Percentiles rank a stretch among this genome's conserved stretches.
Conservation (phyloP, 2,113 vertebrate genomes). For the Nothoprocta perdicaria region DNA sequence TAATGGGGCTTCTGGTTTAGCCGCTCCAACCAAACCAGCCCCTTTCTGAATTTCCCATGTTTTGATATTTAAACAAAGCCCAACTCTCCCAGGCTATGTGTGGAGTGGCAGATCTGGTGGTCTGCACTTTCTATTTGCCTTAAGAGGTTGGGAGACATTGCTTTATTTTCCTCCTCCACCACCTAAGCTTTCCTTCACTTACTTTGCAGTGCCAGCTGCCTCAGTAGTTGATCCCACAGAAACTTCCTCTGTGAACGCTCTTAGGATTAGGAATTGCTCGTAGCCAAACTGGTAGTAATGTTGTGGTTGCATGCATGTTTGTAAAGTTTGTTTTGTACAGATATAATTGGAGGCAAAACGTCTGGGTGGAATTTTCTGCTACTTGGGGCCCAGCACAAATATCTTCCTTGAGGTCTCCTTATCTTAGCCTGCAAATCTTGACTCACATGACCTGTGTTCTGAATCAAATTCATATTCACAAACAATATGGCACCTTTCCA, state of each 20-base stretch:
- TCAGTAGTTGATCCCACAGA: not conserved
- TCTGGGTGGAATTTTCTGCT: not conserved
- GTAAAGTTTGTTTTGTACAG: constrained; percentile 40
- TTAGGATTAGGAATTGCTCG: not conserved
- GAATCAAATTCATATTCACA: not conserved
- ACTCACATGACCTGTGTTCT: not conserved
- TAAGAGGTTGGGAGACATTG: not conserved
- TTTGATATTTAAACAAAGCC: constrained; percentile 27
- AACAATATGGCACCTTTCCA: not conserved
- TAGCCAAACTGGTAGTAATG: constrained; percentile 27
- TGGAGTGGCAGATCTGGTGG: not conserved
- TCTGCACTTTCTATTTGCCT: constrained; percentile 2
- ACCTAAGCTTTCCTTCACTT: not conserved
- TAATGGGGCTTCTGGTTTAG: constrained; percentile 1
- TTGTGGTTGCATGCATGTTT: constrained; percentile 28
- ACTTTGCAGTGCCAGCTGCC: not conserved
- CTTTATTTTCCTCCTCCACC: not conserved
- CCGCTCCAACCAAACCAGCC: not conserved
- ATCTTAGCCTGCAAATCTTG: rapidly evolving
- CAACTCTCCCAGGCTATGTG: not conserved
- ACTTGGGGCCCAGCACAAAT: rapidly evolving
- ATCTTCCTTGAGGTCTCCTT: not conserved
- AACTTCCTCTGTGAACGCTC: constrained; percentile 8
- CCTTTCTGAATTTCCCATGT: not conserved
- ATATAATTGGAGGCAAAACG: not conserved